Percentiles rank a stretch among this genome's conserved stretches.
Evolutionary conservation across 2,797 vertebrate species (phyloP).

Genomic region (Chelmon rostratus): DNA sequence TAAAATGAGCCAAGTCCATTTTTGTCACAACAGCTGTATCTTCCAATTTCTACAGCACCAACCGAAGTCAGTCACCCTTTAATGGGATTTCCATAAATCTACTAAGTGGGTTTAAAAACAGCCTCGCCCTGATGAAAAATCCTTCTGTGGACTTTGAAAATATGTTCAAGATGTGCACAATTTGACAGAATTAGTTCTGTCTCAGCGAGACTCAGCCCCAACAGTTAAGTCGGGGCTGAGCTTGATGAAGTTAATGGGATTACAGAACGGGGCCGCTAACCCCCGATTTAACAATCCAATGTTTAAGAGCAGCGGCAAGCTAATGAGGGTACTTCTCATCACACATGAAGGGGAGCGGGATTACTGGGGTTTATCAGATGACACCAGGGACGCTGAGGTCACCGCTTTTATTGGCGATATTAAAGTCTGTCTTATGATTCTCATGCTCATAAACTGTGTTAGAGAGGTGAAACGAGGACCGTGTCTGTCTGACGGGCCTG

Average conservation of each 20-base stretch:
- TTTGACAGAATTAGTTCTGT: slow-evolving; percentile 72
- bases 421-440: slow-evolving; percentile 47
- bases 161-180: slow-evolving; percentile 64
- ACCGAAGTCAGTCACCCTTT: slow-evolving; percentile 70
- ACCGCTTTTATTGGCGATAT: slow-evolving; percentile 54
- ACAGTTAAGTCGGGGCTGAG: slow-evolving; percentile 64
- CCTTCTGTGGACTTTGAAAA: slow-evolving; percentile 65
- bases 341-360: slow-evolving; percentile 62
- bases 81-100: slow-evolving; percentile 80
- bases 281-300: slow-evolving; percentile 71
- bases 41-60: slow-evolving; percentile 59
- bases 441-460: slow-evolving; percentile 51
- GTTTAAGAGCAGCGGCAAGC: slow-evolving; percentile 64
- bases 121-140: slow-evolving; percentile 55
- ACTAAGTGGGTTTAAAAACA: slow-evolving; percentile 75
- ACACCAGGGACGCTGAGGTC: slow-evolving; percentile 61
- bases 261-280: slow-evolving; percentile 73
- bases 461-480: slow-evolving; percentile 57
- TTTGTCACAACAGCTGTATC: slow-evolving; percentile 63
- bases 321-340: slow-evolving; percentile 72
- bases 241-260: slow-evolving; percentile 81
- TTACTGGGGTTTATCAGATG: slow-evolving; percentile 66
- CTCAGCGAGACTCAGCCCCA: slow-evolving; percentile 49
- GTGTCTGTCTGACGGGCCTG: slow-evolving; percentile 66
- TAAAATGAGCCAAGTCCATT: slow-evolving; percentile 38